These are phyloP conservation scores for Meiosimyza decipiens DNA, from an alignment of 2,888 invertebrate species.

Conservation along the genomic window DNA sequence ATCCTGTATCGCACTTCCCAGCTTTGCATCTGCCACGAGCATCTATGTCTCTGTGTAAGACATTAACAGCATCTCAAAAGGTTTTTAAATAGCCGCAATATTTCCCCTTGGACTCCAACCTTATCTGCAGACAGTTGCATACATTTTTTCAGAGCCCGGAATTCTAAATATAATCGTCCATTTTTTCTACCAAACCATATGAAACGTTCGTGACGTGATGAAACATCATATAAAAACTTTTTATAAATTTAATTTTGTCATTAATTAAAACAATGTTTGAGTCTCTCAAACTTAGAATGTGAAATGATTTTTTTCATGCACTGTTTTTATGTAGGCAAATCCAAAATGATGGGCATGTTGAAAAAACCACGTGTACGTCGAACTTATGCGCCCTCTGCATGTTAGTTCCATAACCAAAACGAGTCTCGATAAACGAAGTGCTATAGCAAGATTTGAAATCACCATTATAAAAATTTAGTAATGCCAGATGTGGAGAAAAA, in stretches of 20 bases:
- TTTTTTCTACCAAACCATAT: slow-evolving; percentile 93
- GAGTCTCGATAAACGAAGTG: too few relatives aligned
- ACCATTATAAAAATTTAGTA: too few relatives aligned
- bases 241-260: slow-evolving; percentile 72
- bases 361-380: slow-evolving; percentile 53
- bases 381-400: slow-evolving; percentile 31
- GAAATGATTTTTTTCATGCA: slow-evolving; percentile 5
- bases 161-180: slow-evolving; percentile 93
- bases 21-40: slow-evolving; percentile 93
- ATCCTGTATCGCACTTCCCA: slow-evolving; percentile 94
- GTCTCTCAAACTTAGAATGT: background rate
- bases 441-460: too few relatives aligned
- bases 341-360: slow-evolving; percentile 52
- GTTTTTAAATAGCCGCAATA: slow-evolving; percentile 93
- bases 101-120: slow-evolving; percentile 92
- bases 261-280: background rate
- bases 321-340: slow-evolving; percentile 52
- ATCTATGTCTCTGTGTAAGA: slow-evolving; percentile 82
- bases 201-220: slow-evolving; percentile 94
- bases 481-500: too few relatives aligned
- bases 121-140: slow-evolving; percentile 92
- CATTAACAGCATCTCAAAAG: slow-evolving; percentile 87
- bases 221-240: slow-evolving; percentile 83
- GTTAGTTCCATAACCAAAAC: background rate
- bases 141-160: slow-evolving; percentile 90